Evolutionary conservation across 1,140 invertebrate species (phyloP).

Genomic region (Sminthurinus signatus): DNA sequence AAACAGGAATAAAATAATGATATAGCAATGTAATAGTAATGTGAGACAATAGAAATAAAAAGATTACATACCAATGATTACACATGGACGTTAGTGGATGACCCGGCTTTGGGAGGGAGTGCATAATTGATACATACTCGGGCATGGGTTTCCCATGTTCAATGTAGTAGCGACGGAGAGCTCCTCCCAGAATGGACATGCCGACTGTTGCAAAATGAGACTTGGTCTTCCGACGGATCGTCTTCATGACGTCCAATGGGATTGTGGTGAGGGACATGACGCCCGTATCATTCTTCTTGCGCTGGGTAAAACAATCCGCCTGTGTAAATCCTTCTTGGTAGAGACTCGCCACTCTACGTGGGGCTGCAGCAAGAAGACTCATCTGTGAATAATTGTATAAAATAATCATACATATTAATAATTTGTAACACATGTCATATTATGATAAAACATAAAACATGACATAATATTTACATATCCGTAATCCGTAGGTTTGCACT

Average conservation of each 20-base stretch:
- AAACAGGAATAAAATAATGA: too few species aligned
- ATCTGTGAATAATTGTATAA: too few species aligned
- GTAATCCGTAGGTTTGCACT: too few species aligned
- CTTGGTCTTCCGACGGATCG: slow-evolving; percentile 20
- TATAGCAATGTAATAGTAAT: too few species aligned
- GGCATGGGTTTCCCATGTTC: slow-evolving; percentile 17
- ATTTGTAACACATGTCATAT: too few species aligned
- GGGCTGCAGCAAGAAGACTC: slow-evolving; percentile 10
- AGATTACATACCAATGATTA: slow-evolving; percentile 37
- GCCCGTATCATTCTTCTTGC: slow-evolving; percentile 30
- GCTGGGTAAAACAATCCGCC: slow-evolving; percentile 29
- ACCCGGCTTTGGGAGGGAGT: slow-evolving; percentile 33
- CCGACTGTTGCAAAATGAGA: slow-evolving; percentile 39
- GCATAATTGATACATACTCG: slow-evolving; percentile 31
- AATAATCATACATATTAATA: too few species aligned
- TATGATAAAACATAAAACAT: too few species aligned
- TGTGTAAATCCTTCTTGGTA: slow-evolving; percentile 32
- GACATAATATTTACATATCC: too few species aligned
- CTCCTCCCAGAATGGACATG: slow-evolving; percentile 36
- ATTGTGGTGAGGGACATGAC: slow-evolving; percentile 31
- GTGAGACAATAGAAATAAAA: too few species aligned
- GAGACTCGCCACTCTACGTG: slow-evolving; percentile 14
- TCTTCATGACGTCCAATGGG: slow-evolving; percentile 22
- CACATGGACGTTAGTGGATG: slow-evolving; percentile 34
- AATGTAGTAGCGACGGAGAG: slow-evolving; percentile 26